A percentile compares a stretch with the other conserved stretches of the same genome.
Evolutionary conservation across 2,888 invertebrate genomes (phyloP).

Genomic region (Stenodera caucasica): DNA sequence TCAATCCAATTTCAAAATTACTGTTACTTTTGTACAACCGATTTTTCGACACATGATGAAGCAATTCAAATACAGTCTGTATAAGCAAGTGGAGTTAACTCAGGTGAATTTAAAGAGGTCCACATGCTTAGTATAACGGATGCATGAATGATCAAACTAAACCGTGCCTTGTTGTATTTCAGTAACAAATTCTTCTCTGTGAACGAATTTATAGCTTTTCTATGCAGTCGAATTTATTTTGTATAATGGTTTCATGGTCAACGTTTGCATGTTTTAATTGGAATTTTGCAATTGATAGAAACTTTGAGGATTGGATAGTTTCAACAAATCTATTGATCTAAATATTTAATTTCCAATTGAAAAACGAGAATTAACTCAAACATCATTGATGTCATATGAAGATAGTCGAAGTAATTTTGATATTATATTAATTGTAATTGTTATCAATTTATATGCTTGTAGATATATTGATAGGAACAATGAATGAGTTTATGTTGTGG

Average conservation of each 20-base stretch:
- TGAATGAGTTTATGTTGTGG: constrained; percentile 2
- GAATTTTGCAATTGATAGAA: constrained; percentile 10
- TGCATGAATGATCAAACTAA: constrained; percentile 11
- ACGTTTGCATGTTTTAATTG: constrained; percentile 42
- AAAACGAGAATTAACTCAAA: no score
- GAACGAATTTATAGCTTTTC: constrained; percentile 26
- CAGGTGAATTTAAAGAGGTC: neutral
- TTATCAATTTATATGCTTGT: no score
- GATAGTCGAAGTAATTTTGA: neutral
- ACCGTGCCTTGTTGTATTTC: constrained; percentile 15
- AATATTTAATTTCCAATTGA: no score
- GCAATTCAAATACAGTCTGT: no score
- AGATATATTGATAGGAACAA: neutral
- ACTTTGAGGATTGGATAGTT: neutral
- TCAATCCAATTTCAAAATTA: no score
- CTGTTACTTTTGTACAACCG: no score
- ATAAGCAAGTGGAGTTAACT: neutral
- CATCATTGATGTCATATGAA: no score
- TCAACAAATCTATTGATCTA: neutral
- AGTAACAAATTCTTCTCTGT: constrained; percentile 20
- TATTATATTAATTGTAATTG: neutral
- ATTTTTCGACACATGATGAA: no score
- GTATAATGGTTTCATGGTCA: constrained; percentile 42
- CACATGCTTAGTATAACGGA: neutral
- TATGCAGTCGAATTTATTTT: constrained; percentile 39